These are phyloP conservation scores for Poeciliopsis presidionis DNA, from an alignment of 2,797 vertebrate species.

Conservation along the genomic window DNA sequence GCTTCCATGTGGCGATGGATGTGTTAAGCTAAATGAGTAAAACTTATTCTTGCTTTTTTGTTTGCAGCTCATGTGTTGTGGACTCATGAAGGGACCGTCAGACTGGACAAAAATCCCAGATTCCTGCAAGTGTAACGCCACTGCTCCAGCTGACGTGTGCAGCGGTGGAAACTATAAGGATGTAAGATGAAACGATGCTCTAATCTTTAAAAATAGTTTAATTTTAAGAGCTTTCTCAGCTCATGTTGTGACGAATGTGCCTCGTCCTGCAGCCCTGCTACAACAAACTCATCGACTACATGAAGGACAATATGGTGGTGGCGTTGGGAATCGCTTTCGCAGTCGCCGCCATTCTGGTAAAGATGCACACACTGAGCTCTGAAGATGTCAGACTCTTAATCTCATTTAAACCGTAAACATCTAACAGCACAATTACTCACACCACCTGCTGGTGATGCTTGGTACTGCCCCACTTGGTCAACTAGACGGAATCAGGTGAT, in stretches of 20 bases:
- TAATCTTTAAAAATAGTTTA: too few relatives aligned
- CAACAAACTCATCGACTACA: constrained; percentile 1
- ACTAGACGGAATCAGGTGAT: neutral
- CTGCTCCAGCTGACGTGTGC: constrained; percentile 21
- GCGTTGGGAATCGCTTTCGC: constrained; percentile 74
- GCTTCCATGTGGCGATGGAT: too few relatives aligned
- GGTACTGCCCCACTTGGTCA: neutral
- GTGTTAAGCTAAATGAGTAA: too few relatives aligned
- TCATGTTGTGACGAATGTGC: neutral
- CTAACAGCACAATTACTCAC: too few relatives aligned
- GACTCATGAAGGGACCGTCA: constrained; percentile 31
- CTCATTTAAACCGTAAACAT: neutral
- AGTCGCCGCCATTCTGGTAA: constrained; percentile 73
- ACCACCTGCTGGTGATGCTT: neutral
- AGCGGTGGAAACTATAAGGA: neutral
- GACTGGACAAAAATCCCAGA: constrained; percentile 41
- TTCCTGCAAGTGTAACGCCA: constrained; percentile 63
- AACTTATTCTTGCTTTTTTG: neutral
- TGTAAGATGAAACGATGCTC: constrained; percentile 36
- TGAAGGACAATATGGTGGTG: constrained; percentile 51
- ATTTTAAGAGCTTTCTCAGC: neutral
- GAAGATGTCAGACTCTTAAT: neutral
- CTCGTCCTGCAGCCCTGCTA: constrained; percentile 60
- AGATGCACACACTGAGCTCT: neutral
- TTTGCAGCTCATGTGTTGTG: constrained; percentile 70